These are phyloP conservation scores for Athrips mouffetella DNA, from an alignment of 2,888 invertebrate species.

Conservation along the genomic window DNA sequence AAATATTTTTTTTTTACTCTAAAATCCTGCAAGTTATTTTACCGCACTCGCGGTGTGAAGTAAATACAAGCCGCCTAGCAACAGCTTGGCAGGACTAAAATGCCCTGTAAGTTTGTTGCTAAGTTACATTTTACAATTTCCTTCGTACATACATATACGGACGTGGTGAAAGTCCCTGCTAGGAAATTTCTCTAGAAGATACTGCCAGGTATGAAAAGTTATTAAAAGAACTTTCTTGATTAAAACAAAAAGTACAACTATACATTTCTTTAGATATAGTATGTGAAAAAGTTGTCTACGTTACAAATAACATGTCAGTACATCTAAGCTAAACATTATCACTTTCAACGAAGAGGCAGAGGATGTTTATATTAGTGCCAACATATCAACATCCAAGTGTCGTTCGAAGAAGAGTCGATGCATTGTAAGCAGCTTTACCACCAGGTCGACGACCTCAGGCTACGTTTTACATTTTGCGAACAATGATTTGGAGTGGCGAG, in stretches of 20 bases:
- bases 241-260: too few relatives aligned
- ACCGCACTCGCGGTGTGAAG: too few relatives aligned
- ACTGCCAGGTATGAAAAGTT: too few relatives aligned
- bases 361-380: constrained; percentile 61
- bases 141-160: background rate
- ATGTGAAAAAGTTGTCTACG: too few relatives aligned
- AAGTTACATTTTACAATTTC: background rate
- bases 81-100: too few relatives aligned
- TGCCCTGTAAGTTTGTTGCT: too few relatives aligned
- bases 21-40: background rate
- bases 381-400: constrained; percentile 48
- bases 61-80: too few relatives aligned
- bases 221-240: too few relatives aligned
- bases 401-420: constrained; percentile 62
- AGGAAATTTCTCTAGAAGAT: too few relatives aligned
- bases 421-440: constrained; percentile 43
- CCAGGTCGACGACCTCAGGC: constrained; percentile 61
- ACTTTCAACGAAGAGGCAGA: constrained; percentile 34
- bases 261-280: too few relatives aligned
- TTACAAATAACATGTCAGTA: background rate
- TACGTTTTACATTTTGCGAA: constrained; percentile 76
- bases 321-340: constrained; percentile 26
- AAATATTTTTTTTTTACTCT: constrained; percentile 10
- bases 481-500: constrained; percentile 77
- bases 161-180: constrained; percentile 7